Evolutionary conservation across 2,888 invertebrate genomes (phyloP), one percentile per base, ranked within the genome.

Genomic region (Sturmia bella): DNA sequence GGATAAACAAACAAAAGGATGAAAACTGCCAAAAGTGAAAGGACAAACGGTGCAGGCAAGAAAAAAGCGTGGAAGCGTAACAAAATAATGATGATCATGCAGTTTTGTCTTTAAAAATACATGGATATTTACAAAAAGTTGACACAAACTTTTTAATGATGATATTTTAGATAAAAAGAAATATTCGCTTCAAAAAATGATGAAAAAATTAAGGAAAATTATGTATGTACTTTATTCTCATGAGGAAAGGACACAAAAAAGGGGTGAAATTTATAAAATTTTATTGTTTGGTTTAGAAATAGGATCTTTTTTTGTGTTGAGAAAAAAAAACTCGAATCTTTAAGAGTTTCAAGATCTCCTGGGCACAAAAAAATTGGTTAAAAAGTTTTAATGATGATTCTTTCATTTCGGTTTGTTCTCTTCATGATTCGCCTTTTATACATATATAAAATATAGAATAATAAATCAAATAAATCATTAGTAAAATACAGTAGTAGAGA

Each of bases 1-100:
- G 75, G 76, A 59, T 77, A 84, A 86, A 85, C 85, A 85, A 84
- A 78, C 81, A 69, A 83, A 84, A 84, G 84, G 84, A 85, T 86
- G 85, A 81, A 43, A 77, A 50, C 45, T 45, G 11, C 17, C 24
- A 13, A 56, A 73, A 19, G 6, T 41, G 4, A n/a, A 59, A 73
- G 32, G 32, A 73, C 54, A 54, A 41, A 50, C 39, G 52, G 17
- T 12, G 64, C 37, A 56, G 48, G 48, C 27, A 72, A 63, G 13
- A 21, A 64, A 6, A 32, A 54, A 66, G 7, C 68, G 61, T 73
- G 54, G 72, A 72, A 50, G 76, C 82, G 76, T 69, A 72, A 78
- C 76, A 69, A 69, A 69, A 37, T 54, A 48, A 69, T 48, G 39
- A 74, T 70, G 69, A 70, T 70, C 48, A 63, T 27, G 77, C 77